Base-by-base conservation (phyloP, 64 coral and sea anemone genomes). In the Montipora cactus region DNA sequence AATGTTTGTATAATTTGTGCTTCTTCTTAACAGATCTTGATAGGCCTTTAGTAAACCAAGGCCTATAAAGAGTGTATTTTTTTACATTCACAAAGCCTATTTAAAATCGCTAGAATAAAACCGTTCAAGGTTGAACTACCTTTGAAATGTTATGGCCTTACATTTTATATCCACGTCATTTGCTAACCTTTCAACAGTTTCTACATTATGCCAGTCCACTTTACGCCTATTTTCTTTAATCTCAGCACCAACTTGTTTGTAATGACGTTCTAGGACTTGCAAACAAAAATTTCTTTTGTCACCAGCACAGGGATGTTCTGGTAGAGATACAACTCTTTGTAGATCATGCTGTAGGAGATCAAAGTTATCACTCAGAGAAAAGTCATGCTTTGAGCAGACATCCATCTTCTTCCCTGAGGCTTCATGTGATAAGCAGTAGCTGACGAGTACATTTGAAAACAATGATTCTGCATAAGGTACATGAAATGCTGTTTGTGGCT, bases 401-500 rank as follows among this genome's bases (percentile, higher is more conserved):
- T 53, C 49, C 59, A 57, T 10, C 44, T 47, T 45, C 4, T 87
- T 76, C 64, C 66, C 91, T 48, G 80, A 71, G 67, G 91, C 50
- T 50, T 72, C 44, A 2, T 87, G 50, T 28, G 82, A n/a, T 57
- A 93, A 78, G 74, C 91, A 93, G 44, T 66, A 87, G 18, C 91
- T 93, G 21, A 22, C n/a, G 6, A 76, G 55, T 20, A 87, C 44
- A 44, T 93, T 64, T 10, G 28, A 4, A 51, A 47, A 9, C 74
- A 61, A 7, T 1, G 9, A 14, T 8, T 25, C 45, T 45, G 15
- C 74, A 46, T 76, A 74, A 5, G 70, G 19, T 23, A 74, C 90
- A 59, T 92, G 90, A 74, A 83, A 72, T 5, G 81, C 58, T 68
- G 91, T 93, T 48, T 93, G 91, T 4, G 91, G 91, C 70, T 85